Evolutionary conservation across 2,888 invertebrate species (phyloP), one percentile per base, ranked within the genome.

Genomic region (Nomada ruficornis): DNA sequence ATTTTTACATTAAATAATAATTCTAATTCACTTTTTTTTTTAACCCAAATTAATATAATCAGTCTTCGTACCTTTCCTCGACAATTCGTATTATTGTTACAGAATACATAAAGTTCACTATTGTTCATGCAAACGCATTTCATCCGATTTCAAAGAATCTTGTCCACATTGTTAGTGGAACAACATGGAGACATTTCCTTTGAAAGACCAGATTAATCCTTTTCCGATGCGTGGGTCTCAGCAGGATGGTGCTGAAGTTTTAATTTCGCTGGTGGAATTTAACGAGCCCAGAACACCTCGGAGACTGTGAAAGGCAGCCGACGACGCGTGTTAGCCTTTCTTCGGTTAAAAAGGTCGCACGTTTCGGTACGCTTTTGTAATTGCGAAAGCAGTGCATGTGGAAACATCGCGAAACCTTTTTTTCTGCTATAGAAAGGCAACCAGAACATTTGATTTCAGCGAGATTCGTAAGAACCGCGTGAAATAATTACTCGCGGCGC

Each of bases 281-380:
- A 72, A 77, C 64, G 76, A 70, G 60, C 60, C 44, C 64, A n/a
- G 65, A 76, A 74, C 67, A 78, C 26, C 54, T 74, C 26, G 47
- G 47, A 15, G 7, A 60, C 67, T 55, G 36, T 74, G 62, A 78
- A 74, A 68, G 54, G 47, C 23, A n/a, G 18, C 60, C 67, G 54
- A 60, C 54, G 20, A 68, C 57, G 54, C 10, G 57, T 64, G 63
- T 72, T 67, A 62, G 44, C 52, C 42, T 64, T 75, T 71, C 55
- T 75, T 75, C 44, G 50, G 54, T 74, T 74, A 23, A 78, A 78
- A 77, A 47, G 60, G 64, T 74, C 74, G 62, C 60, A 52, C 44
- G 23, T 60, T 57, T 69, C 76, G 64, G 69, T 67, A 52, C 44
- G 23, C 60, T 57, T 69, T 79, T 70, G 69, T 59, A 60, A 47